Evolutionary conservation across 2,113 vertebrate species (phyloP).

Genomic region (Campylomormyrus numenius): DNA sequence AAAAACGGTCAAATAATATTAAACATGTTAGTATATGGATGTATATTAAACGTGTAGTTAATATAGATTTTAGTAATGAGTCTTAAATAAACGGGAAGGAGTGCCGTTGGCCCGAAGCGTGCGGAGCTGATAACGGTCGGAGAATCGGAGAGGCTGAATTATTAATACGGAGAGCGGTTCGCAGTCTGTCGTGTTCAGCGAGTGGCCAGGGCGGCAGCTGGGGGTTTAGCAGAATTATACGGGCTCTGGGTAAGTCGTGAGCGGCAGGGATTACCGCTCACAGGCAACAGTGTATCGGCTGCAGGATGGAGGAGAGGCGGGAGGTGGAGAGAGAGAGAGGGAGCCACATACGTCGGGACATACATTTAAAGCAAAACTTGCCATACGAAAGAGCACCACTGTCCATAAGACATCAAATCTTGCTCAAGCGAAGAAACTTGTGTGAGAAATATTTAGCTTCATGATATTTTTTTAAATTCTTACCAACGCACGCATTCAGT

Average conservation of each 20-base stretch:
- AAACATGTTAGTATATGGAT: neutral
- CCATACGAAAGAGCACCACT: neutral
- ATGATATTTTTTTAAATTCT: neutral
- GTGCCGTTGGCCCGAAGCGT: slow-evolving; percentile 15
- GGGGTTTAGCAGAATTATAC: slow-evolving; percentile 69
- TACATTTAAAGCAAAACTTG: slow-evolving; percentile 29
- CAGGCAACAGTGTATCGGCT: slow-evolving; percentile 51
- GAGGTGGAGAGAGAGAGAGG: slow-evolving; percentile 35
- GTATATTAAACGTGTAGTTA: neutral
- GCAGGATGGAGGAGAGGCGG: slow-evolving; percentile 14
- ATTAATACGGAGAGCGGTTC: slow-evolving; percentile 67
- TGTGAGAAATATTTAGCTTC: neutral
- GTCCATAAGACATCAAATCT: neutral
- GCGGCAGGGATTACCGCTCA: slow-evolving; percentile 67
- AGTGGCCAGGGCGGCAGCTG: slow-evolving; percentile 68
- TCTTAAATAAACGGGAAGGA: slow-evolving; percentile 23
- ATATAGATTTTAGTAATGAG: neutral
- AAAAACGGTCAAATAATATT: neutral
- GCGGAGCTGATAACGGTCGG: slow-evolving; percentile 48
- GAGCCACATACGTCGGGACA: slow-evolving; percentile 34
- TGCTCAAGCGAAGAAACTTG: neutral
- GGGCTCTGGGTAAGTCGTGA: slow-evolving; percentile 64
- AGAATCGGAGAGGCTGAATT: slow-evolving; percentile 61
- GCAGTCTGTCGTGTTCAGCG: slow-evolving; percentile 63
- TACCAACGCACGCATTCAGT: neutral